Evolutionary conservation across 2,888 invertebrate species (phyloP), one percentile per base, ranked within the genome.

Genomic region (Ashinkailepas kermadecensis): DNA sequence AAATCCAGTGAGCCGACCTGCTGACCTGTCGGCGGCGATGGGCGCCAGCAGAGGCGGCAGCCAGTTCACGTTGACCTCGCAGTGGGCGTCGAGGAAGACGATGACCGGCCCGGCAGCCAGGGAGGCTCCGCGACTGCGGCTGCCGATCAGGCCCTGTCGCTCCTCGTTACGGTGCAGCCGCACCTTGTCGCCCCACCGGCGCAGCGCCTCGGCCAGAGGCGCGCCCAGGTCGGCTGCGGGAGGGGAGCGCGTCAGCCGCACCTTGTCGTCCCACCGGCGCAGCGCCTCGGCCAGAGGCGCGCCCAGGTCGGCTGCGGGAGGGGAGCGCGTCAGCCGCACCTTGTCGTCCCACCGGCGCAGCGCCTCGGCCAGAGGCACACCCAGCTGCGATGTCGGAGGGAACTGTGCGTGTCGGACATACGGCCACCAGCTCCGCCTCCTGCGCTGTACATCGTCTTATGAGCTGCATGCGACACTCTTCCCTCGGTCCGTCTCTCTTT

Each of bases 51-150:
- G 90, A 0, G 99, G 99, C 0, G 97, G 96, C 62, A 99, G 88
- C 99, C 99, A 99, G 89, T 99, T 99, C 0, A 92, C 89, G 87
- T 98, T 97, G 6, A 96, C 96, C 88, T 99, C 99, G 88, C 99
- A 99, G 87, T 99, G 99, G 58, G 99, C 99, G 89, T 99, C 99
- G 7, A 99, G 89, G 88, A 97, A 99, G 0, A 99, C 94, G 82
- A 99, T 97, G 15, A 98, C 97, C 87, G 99, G 97, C 9, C 97
- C 99, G 56, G 90, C 92, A 0, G 98, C 95, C 86, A 96, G 94
- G 85, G 93, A 90, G 7, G 98, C 98, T 12, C 98, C 98, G 81
- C 94, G 90, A 0, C 96, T 96, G 81, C 98, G 89, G 0, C 97
- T 98, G 21, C 97, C 90, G 85, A 99, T 99, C 58, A 99, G 90